Evolutionary conservation across 2,888 invertebrate species (phyloP).

Genomic region (Endotricha flammealis): DNA sequence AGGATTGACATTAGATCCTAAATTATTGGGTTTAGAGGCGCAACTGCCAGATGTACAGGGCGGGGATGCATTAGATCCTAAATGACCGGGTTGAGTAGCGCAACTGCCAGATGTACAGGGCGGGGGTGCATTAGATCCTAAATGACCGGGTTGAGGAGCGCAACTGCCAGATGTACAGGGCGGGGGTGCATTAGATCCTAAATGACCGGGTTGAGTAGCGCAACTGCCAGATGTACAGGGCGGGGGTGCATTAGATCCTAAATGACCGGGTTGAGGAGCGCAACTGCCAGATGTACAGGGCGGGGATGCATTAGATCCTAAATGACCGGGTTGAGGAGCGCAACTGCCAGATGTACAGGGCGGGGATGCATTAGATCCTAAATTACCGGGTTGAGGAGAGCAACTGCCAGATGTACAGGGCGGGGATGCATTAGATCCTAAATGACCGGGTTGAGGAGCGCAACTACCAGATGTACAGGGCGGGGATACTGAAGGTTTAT

Average conservation of each 20-base stretch:
- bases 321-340: too few species aligned
- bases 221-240: conserved; percentile 5
- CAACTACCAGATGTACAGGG: conserved; percentile 5
- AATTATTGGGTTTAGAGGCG: conserved; percentile 2
- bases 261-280: conserved; percentile 3
- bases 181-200: too few species aligned
- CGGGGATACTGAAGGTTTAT: neutral
- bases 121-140: neutral
- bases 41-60: conserved; percentile 18
- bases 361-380: neutral
- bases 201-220: too few species aligned
- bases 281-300: conserved; percentile 18
- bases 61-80: too few species aligned
- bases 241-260: neutral
- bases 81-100: too few species aligned
- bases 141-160: conserved; percentile 3
- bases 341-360: conserved; percentile 5
- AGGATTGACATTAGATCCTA: neutral
- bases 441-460: too few species aligned
- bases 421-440: too few species aligned
- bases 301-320: too few species aligned
- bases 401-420: conserved; percentile 18
- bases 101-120: conserved; percentile 5
- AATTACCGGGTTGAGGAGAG: conserved; percentile 3
- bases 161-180: conserved; percentile 18